Percentiles rank a stretch among this genome's conserved stretches.
Conservation (phyloP, 2,113 vertebrate species). For the Plectropomus leopardus region DNA sequence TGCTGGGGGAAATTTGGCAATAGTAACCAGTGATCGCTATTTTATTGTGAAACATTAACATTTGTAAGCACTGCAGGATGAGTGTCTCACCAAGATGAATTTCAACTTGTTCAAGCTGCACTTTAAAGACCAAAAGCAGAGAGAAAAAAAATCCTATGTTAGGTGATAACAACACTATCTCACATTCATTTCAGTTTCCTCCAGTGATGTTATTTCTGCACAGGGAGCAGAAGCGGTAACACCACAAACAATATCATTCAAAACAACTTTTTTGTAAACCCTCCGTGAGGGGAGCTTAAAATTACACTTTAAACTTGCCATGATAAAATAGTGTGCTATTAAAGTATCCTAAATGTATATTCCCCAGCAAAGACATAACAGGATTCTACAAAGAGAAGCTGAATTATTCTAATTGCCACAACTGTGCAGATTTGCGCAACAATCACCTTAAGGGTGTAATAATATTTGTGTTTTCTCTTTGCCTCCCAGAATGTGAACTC, state of each 20-base stretch:
- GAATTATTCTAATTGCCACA: constrained; percentile 15
- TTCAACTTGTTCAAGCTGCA: not conserved
- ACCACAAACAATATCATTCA: constrained; percentile 15
- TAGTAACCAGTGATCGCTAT: not conserved
- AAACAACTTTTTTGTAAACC: constrained; percentile 8
- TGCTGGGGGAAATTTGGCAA: not conserved
- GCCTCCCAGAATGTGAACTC: constrained; percentile 31
- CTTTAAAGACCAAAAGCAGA: constrained; percentile 4
- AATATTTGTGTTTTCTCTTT: constrained; percentile 48
- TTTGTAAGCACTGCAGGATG: not conserved
- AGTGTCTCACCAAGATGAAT: not conserved
- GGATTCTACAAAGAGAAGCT: constrained; percentile 25
- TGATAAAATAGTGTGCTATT: constrained; percentile 11
- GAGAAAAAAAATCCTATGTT: not conserved
- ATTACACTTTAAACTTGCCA: not conserved
- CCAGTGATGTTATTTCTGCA: constrained; percentile 5
- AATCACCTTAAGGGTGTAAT: constrained; percentile 34
- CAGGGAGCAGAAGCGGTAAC: not conserved
- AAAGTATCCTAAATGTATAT: constrained; percentile 11
- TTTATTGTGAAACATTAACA: not conserved
- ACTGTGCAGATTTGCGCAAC: constrained; percentile 7
- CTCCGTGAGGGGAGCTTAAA: not conserved
- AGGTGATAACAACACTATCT: not conserved
- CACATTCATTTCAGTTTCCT: not conserved
- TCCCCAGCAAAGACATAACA: constrained; percentile 15